phyloP scores from a whole-genome alignment of 2,113 vertebrate species.

The Hypomesus transpacificus region DNA sequence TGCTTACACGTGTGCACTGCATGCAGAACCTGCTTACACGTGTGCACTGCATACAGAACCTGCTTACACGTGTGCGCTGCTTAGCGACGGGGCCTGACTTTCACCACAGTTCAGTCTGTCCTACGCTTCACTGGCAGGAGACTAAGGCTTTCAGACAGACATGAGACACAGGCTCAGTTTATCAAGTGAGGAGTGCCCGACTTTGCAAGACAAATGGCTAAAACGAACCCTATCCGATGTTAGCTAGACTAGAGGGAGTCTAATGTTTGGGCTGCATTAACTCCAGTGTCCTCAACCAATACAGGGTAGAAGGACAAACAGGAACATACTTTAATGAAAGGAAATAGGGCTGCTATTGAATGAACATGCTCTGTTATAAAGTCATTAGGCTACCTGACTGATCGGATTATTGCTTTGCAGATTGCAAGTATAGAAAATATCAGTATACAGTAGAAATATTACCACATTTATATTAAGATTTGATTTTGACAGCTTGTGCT shows the following conservation, averaged over 20 bases:
- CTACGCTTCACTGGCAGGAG: neutral
- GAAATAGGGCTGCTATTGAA: no score
- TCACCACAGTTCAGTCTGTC: neutral
- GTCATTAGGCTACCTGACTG: no score
- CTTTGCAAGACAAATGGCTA: conserved; percentile 1
- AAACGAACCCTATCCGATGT: neutral
- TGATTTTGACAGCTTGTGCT: no score
- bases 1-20: neutral
- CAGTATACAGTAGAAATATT: no score
- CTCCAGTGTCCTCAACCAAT: conserved; percentile 21
- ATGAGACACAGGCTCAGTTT: neutral
- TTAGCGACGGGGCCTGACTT: neutral
- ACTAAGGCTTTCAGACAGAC: neutral
- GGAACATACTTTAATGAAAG: neutral
- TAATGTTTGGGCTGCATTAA: conserved; percentile 46
- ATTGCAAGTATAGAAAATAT: no score
- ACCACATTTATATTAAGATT: no score
- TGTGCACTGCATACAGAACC: neutral
- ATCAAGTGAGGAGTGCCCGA: neutral
- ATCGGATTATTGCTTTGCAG: no score
- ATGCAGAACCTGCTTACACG: no score
- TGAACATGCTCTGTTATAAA: no score
- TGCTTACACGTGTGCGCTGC: neutral
- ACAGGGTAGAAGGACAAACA: neutral
- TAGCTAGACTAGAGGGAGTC: conserved; percentile 29